Percentiles rank a stretch among this genome's conserved stretches.
Conservation (phyloP, 2,113 vertebrate genomes). For the Atractosteus spatula region DNA sequence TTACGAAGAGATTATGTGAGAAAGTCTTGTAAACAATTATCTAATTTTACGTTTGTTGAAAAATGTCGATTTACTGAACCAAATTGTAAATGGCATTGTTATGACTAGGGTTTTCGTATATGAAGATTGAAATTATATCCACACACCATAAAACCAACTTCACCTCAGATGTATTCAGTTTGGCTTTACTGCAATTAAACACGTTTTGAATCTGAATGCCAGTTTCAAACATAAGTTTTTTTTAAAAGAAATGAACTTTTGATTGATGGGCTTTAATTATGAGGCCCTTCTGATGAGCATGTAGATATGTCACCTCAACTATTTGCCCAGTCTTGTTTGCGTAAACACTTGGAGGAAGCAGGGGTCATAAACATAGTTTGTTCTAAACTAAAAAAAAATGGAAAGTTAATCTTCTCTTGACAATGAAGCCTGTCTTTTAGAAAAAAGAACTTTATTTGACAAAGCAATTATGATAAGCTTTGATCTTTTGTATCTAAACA, state of each 20-base stretch:
- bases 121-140: no score
- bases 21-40: no score
- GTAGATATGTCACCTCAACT: slow-evolving; percentile 17
- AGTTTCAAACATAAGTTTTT: slow-evolving; percentile 16
- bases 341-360: slow-evolving; percentile 60
- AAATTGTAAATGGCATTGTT: no score
- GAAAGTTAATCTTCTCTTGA: background rate
- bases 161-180: slow-evolving; percentile 45
- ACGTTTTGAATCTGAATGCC: slow-evolving; percentile 47
- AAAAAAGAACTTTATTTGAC: background rate
- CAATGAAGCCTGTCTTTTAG: background rate
- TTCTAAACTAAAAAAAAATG: background rate
- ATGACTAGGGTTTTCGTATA: no score
- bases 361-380: slow-evolving; percentile 45
- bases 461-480: background rate
- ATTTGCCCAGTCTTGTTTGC: slow-evolving; percentile 27
- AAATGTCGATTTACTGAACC: no score
- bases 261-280: slow-evolving; percentile 63
- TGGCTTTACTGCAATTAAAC: slow-evolving; percentile 54
- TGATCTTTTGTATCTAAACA: background rate
- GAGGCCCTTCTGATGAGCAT: slow-evolving; percentile 31
- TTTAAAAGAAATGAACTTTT: slow-evolving; percentile 19
- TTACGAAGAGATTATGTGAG: no score
- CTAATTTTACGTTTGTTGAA: no score
- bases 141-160: slow-evolving; percentile 45